Evolutionary conservation across 1,140 invertebrate genomes (phyloP), one percentile per base, ranked within the genome.

Genomic region (Cyclina sinensis): DNA sequence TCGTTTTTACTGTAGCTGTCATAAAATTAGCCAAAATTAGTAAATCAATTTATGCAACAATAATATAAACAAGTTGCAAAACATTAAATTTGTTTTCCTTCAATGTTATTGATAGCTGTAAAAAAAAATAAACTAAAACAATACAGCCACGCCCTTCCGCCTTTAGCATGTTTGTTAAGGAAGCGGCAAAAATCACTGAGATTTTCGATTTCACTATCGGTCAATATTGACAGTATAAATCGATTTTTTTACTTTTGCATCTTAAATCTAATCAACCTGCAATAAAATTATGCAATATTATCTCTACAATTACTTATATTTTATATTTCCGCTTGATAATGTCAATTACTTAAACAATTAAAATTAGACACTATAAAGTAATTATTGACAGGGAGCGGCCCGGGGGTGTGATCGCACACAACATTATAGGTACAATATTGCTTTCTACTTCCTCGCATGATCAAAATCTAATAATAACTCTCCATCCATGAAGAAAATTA

Each of bases 311-410:
- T 14, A 54, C 48, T 51, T 51, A 9, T 35, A 48, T 35, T 78
- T 78, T 78, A 51, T 51, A 78, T 78, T 78, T 78, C 74, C 74
- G 74, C 46, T 24, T 54, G 74, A 78, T 78, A 54, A 32, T 51
- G 30, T 51, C 46, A 51, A 51, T 51, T 78, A 51, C 65, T 54
- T 78, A 78, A 78, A 78, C 74, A 78, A 78, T 78, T 78, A 78
- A 39, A 14, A 78, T 24, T 48, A 46, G 46, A 46, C 43, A 46
- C 30, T 37, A 14, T 35, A 54, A 48, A 46, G 74, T 78, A 78
- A 78, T 78, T 78, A 78, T n/a, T 78, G 74, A 78, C 74, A 78
- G 74, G 3, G 2, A 32, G 24, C 0, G 2, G 27, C 74, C 74
- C 48, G 24, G 24, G 27, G 74, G 74, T 48, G 35, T 78, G 7